Conservation (phyloP, 2,888 invertebrate genomes). For the Cepaea hortensis region DNA sequence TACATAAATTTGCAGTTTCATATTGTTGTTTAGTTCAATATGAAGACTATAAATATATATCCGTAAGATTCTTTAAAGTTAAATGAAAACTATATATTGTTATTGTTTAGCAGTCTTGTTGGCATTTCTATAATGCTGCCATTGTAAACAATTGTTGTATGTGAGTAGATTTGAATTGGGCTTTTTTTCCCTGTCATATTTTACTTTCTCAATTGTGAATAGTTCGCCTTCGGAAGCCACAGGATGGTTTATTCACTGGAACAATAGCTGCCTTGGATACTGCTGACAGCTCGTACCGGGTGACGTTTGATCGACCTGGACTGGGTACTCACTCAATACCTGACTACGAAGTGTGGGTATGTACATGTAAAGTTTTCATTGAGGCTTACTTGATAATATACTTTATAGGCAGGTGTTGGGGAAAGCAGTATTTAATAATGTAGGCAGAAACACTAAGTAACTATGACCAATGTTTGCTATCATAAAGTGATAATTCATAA, state of each 20-base stretch:
- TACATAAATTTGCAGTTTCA: too few relatives aligned
- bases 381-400: not conserved
- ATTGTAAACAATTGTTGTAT: too few relatives aligned
- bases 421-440: too few relatives aligned
- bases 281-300: constrained; percentile 93
- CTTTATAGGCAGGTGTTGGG: not conserved
- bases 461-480: too few relatives aligned
- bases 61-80: too few relatives aligned
- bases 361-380: constrained; percentile 35
- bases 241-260: constrained; percentile 95
- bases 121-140: too few relatives aligned
- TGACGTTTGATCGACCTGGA: constrained; percentile 93
- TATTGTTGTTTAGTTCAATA: too few relatives aligned
- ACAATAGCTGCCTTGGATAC: constrained; percentile 96
- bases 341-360: constrained; percentile 91
- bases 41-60: too few relatives aligned
- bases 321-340: constrained; percentile 96
- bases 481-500: too few relatives aligned
- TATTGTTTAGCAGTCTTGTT: too few relatives aligned
- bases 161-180: not conserved
- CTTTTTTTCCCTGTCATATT: not conserved
- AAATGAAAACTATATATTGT: too few relatives aligned
- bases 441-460: too few relatives aligned
- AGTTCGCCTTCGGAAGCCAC: constrained; percentile 91
- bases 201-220: constrained; percentile 69